A percentile compares a stretch with the other conserved stretches of the same genome.
Conservation (phyloP, 2,888 invertebrate genomes). For the Cheilosia variabilis region DNA sequence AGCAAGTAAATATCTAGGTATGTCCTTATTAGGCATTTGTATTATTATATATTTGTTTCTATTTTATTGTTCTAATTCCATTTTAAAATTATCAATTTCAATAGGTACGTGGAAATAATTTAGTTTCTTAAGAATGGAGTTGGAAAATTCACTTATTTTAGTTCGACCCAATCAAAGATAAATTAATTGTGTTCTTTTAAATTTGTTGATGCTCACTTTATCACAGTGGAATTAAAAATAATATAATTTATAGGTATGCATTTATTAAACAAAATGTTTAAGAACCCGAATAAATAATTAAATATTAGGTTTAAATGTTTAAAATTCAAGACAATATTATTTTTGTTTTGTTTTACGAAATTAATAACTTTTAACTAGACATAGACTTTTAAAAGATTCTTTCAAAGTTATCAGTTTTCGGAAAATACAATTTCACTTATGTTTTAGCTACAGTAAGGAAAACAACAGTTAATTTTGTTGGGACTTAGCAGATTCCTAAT, state of each 20-base stretch:
- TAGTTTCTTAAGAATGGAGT: not conserved
- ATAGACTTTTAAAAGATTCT: not conserved
- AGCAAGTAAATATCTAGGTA: constrained; percentile 3
- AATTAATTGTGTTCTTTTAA: not conserved
- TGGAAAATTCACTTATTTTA: not conserved
- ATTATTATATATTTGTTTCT: not conserved
- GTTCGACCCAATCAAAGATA: not conserved
- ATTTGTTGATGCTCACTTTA: constrained; percentile 27
- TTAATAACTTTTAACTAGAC: constrained; percentile 12
- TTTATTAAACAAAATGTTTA: not conserved
- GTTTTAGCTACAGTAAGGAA: not conserved
- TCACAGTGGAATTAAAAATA: constrained; percentile 55
- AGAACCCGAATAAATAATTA: not conserved
- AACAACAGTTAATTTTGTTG: constrained; percentile 1
- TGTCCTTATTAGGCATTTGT: not conserved
- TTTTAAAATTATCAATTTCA: not conserved
- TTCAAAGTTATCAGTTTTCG: too few relatives aligned
- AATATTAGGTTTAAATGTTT: not conserved
- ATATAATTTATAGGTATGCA: not conserved
- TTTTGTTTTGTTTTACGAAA: not conserved
- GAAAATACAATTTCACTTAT: too few relatives aligned
- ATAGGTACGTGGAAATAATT: not conserved
- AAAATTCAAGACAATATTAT: not conserved
- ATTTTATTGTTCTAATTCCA: constrained; percentile 32
- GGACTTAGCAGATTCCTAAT: constrained; percentile 33